These are phyloP conservation scores for Drosophila funebris DNA, from an alignment of 1,140 invertebrate genomes.

Conservation along the genomic window DNA sequence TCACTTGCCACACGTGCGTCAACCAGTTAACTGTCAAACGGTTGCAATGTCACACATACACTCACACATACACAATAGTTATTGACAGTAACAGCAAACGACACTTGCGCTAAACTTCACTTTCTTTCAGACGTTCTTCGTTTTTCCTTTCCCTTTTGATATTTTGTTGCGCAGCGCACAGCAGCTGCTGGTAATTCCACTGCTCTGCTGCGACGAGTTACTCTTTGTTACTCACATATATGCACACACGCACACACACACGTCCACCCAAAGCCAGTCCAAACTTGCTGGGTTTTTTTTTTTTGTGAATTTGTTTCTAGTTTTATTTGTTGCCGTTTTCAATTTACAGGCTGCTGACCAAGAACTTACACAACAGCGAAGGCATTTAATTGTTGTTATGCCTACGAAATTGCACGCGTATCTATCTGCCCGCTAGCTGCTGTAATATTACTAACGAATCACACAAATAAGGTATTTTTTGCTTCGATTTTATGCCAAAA, in stretches of 20 bases:
- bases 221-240: slow-evolving; percentile 45
- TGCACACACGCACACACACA: not conserved
- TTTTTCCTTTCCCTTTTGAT: slow-evolving; percentile 65
- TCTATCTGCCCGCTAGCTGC: not conserved
- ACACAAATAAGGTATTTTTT: slow-evolving; percentile 21
- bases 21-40: slow-evolving; percentile 3
- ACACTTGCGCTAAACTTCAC: slow-evolving; percentile 58
- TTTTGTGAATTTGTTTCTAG: slow-evolving; percentile 7
- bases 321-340: slow-evolving; percentile 9
- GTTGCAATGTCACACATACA: slow-evolving; percentile 24
- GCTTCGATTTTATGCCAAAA: slow-evolving; percentile 37
- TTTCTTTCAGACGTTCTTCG: slow-evolving; percentile 72
- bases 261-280: not conserved
- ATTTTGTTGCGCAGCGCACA: slow-evolving; percentile 20
- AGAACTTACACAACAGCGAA: slow-evolving; percentile 58
- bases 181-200: slow-evolving; percentile 30
- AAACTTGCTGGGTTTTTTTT: slow-evolving; percentile 25
- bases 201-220: slow-evolving; percentile 21
- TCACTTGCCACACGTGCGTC: slow-evolving; percentile 19
- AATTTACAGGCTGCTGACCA: not conserved
- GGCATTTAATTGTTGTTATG: slow-evolving; percentile 36
- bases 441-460: not conserved
- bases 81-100: not conserved
- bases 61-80: not conserved
- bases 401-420: not conserved